Percentiles rank a stretch among this genome's conserved stretches.
These are phyloP conservation scores for Verasper variegatus DNA, from an alignment of 2,113 vertebrate genomes.

Conservation along the genomic window DNA sequence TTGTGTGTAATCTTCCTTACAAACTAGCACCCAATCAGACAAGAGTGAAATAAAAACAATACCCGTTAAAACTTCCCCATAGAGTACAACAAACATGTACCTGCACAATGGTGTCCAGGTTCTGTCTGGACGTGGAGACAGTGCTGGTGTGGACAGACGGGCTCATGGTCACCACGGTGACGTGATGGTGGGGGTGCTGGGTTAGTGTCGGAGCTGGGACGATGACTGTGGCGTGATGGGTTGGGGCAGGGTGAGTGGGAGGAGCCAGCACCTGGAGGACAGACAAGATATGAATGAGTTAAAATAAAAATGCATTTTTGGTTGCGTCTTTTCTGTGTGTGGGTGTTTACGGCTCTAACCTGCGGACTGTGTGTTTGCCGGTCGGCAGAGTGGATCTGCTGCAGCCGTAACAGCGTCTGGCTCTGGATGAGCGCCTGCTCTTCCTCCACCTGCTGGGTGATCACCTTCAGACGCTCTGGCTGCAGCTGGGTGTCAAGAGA, in stretches of 20 bases:
- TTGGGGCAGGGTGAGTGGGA: slow-evolving; percentile 87
- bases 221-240: slow-evolving; percentile 96
- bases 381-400: slow-evolving; percentile 88
- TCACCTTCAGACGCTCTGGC: slow-evolving; percentile 97
- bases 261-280: slow-evolving; percentile 85
- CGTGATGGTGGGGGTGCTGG: slow-evolving; percentile 91
- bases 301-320: neutral
- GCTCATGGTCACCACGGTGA: slow-evolving; percentile 97
- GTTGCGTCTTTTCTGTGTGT: neutral
- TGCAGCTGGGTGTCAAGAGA: slow-evolving; percentile 95
- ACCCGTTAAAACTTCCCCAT: neutral
- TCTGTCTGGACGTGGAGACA: slow-evolving; percentile 96
- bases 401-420: slow-evolving; percentile 84
- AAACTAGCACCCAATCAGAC: too few species aligned
- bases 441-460: slow-evolving; percentile 96
- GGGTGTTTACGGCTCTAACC: slow-evolving; percentile 80
- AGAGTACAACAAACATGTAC: slow-evolving; percentile 69
- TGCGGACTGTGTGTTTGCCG: slow-evolving; percentile 84
- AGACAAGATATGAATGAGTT: slow-evolving; percentile 1
- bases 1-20: too few species aligned
- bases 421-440: slow-evolving; percentile 91
- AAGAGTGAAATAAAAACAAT: neutral
- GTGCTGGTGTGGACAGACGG: slow-evolving; percentile 92
- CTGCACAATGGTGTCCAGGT: slow-evolving; percentile 99
- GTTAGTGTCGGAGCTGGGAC: slow-evolving; percentile 90